A percentile compares a stretch with the other conserved stretches of the same genome.
phyloP scores from a whole-genome alignment of 1,140 invertebrate species.

The Drosophila auraria region DNA sequence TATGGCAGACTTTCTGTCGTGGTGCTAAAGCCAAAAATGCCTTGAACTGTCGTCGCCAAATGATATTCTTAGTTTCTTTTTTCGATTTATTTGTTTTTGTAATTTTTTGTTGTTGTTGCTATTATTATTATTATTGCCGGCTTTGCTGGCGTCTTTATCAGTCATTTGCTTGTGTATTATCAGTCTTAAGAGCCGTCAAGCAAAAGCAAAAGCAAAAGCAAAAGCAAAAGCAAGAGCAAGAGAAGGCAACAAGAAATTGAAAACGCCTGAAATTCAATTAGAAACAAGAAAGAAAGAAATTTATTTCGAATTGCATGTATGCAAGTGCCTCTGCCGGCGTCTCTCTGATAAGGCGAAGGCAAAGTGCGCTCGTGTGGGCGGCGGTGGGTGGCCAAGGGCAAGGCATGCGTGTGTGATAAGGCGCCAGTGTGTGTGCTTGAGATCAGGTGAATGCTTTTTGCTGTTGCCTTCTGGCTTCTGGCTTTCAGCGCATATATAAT shows the following conservation, averaged over 20 bases:
- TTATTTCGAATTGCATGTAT: constrained; percentile 40
- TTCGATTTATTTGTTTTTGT: background rate
- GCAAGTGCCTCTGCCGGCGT: constrained; percentile 21
- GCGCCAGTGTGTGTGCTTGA: background rate
- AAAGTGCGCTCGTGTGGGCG: constrained; percentile 41
- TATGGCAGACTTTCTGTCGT: constrained; percentile 46
- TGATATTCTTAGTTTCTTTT: background rate
- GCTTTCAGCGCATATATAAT: constrained; percentile 2
- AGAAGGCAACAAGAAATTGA: constrained; percentile 23
- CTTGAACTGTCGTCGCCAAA: constrained; percentile 26
- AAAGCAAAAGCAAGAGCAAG: background rate
- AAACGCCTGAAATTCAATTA: constrained; percentile 57
- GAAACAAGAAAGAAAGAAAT: constrained; percentile 30
- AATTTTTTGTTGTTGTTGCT: constrained; percentile 6
- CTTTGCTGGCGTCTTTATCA: constrained; percentile 48
- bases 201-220: constrained; percentile 10
- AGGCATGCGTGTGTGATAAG: constrained; percentile 69
- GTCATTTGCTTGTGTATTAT: constrained; percentile 57
- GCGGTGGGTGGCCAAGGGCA: constrained; percentile 36
- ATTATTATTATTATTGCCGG: constrained; percentile 48
- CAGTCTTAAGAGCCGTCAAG: constrained; percentile 26
- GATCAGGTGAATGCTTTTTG: constrained; percentile 26
- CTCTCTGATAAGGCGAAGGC: constrained; percentile 16
- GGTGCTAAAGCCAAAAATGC: constrained; percentile 17
- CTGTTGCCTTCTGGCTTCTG: background rate